Evolutionary conservation across 2,797 vertebrate genomes (phyloP), one percentile per base, ranked within the genome.

Genomic region (Tragopan temminckii): DNA sequence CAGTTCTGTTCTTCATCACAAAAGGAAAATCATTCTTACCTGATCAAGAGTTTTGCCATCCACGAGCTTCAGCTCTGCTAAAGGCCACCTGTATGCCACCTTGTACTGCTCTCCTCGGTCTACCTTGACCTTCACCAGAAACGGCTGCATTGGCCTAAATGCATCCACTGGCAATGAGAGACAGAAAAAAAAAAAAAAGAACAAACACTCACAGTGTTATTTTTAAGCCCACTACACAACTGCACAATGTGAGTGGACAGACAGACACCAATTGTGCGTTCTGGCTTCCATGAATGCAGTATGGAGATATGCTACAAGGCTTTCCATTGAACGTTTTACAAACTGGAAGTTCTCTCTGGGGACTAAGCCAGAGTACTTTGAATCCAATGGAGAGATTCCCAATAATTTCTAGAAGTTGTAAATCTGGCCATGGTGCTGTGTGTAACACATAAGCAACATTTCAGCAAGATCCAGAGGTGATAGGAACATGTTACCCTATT

Each of bases 81-180:
- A 80, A 24, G 92, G 67, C 95, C 97, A 97, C 45, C 53, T 53
- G 52, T 18, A 36, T 29, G 23, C 59, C 21, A 24, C 14, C 93
- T 95, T 94, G 94, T 82, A 83, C 43, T 93, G 94, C 38, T 95
- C 94, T 13, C 89, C 95, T 76, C 81, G 70, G 17, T 94, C 95
- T 8, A 35, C 71, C 64, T 84, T 94, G 43, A 97, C 67, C 82
- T 92, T 93, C 92, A 90, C 92, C 82, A 97, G 89, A 24, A 90
- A 77, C 0, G 59, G 84, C 92, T 93, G 77, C 53, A 13, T 57
- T 7, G 69, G 89, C 78, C 86, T 85, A 4, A 42, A 58, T 5
- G 55, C 50, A 70, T 89, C 77, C 76, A 91, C 93, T 96, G 68
- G 35, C 27, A 33, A n/a, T 11, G 55, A 55, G 33, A 19, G 19